Evolutionary conservation across 2,888 invertebrate genomes (phyloP).

Genomic region (Parasteatoda lunata): DNA sequence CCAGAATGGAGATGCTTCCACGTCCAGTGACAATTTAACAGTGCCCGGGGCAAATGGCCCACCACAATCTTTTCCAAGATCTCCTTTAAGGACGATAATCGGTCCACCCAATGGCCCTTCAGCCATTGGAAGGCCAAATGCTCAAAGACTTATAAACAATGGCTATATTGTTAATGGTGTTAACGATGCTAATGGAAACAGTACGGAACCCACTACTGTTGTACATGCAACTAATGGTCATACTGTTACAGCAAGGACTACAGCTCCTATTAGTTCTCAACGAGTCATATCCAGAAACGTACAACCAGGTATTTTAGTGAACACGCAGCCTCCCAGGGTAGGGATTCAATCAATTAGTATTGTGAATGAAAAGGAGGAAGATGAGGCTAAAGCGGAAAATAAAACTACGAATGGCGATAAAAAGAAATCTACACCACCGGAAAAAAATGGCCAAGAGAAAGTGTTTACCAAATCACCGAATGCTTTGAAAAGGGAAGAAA

Average conservation of each 20-base stretch:
- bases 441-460: conserved; percentile 36
- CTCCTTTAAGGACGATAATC: conserved; percentile 62
- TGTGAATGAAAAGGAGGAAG: conserved; percentile 10
- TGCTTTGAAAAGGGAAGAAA: conserved; percentile 54
- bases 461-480: conserved; percentile 52
- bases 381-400: neutral
- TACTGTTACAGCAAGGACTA: conserved; percentile 7
- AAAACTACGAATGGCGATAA: conserved; percentile 5
- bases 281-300: conserved; percentile 45
- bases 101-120: conserved; percentile 47
- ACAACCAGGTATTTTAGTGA: conserved; percentile 40
- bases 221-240: conserved; percentile 36
- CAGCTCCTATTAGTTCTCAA: conserved; percentile 49
- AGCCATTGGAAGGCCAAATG: conserved; percentile 41
- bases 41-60: conserved; percentile 46
- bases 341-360: conserved; percentile 54
- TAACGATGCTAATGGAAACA: conserved; percentile 47
- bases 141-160: conserved; percentile 47
- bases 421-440: neutral
- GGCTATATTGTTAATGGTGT: conserved; percentile 33
- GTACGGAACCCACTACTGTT: conserved; percentile 39
- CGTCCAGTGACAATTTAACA: conserved; percentile 14
- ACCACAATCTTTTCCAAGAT: conserved; percentile 26
- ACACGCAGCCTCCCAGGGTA: conserved; percentile 30
- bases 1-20: neutral